Conservation (phyloP, 2,888 invertebrate species). For the Xylophagus ater region DNA sequence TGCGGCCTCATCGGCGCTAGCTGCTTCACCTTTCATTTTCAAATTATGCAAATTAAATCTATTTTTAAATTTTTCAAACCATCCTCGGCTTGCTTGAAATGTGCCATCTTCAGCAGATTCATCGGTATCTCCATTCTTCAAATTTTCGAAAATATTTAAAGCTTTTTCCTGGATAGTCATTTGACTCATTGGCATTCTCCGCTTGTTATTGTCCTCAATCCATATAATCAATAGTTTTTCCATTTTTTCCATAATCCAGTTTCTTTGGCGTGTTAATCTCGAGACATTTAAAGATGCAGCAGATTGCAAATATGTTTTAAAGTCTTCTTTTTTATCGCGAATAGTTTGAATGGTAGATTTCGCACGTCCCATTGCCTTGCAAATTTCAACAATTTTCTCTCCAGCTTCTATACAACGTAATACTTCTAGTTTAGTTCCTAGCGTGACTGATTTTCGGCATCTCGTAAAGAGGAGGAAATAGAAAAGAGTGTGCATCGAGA, state of each 20-base stretch:
- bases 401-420: conserved; percentile 18
- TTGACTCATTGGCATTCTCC: conserved; percentile 20
- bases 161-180: conserved; percentile 20
- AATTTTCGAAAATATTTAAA: conserved; percentile 20
- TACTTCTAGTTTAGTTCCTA: conserved; percentile 18
- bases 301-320: conserved; percentile 17
- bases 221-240: conserved; percentile 19
- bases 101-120: conserved; percentile 14
- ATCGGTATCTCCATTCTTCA: conserved; percentile 16
- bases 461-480: too few relatives aligned
- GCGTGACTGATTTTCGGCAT: conserved; percentile 13
- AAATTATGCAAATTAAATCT: conserved; percentile 19
- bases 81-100: conserved; percentile 16
- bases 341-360: conserved; percentile 20
- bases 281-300: conserved; percentile 21
- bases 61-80: conserved; percentile 18
- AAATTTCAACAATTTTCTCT: conserved; percentile 20
- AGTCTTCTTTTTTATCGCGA: conserved; percentile 19
- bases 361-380: conserved; percentile 17
- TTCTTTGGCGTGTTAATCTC: conserved; percentile 21
- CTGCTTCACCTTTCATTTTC: conserved; percentile 19
- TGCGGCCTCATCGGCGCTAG: conserved; percentile 17
- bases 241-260: conserved; percentile 19
- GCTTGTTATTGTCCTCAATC: conserved; percentile 19
- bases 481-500: too few relatives aligned